Evolutionary conservation across 2,888 invertebrate species (phyloP), one percentile per base, ranked within the genome.

Genomic region (Orgyia antiqua): DNA sequence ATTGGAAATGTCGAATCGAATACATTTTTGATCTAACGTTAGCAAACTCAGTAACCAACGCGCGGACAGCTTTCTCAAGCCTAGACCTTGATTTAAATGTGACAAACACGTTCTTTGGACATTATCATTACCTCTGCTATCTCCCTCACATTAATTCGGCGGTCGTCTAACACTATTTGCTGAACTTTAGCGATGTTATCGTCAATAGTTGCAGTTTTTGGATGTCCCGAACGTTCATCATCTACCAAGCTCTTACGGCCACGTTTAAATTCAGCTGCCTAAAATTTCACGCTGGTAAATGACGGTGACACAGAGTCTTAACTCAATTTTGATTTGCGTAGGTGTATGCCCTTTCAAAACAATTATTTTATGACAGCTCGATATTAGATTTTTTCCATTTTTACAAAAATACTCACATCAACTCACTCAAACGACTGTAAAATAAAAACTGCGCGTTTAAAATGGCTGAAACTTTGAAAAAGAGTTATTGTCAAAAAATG

Each of bases 171-270:
- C 20, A 20, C 20, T n/a, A 43, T 37, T 35, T 42, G 13, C 27
- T 45, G 37, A 24, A 39, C 32, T 37, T 41, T 41, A 11, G 21
- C 21, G 21, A 10, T 21, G 19, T 21, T 21, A 21, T 28, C 24
- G 7, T 24, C 24, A 24, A 12, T 24, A 12, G 24, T 24, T 24
- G 25, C 39, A 33, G 35, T 36, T 45, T 35, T 41, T 38, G 27
- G 29, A 28, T 27, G 38, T 42, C 44, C 41, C 28, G 31, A 29
- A 41, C 40, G 45, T 36, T 34, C 34, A 36, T 46, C 43, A 24
- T 46, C 39, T 36, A 25, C 31, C 32, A 31, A 33, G 40, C 40
- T 42, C 24, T 19, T 36, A 40, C 37, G 41, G 29, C 44, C 46
- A 33, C 37, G 33, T 40, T 45, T 44, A 43, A 45, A 42, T 35